These are phyloP conservation scores for Bujurquina vittata DNA, from an alignment of 2,113 vertebrate species.

Conservation along the genomic window DNA sequence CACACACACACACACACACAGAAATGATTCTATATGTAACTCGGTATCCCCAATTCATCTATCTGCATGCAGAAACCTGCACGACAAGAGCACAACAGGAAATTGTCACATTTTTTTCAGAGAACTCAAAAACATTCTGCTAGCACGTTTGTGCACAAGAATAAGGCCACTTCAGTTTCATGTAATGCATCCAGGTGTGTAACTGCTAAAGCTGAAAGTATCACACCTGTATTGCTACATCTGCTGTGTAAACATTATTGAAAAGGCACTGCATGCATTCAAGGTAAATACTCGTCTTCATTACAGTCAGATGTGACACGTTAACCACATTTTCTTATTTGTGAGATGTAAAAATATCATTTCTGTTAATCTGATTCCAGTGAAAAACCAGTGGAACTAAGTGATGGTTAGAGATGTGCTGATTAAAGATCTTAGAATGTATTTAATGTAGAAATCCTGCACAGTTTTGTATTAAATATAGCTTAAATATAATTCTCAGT, in stretches of 20 bases:
- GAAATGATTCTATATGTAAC: neutral
- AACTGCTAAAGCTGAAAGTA: slow-evolving; percentile 3
- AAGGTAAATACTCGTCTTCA: neutral
- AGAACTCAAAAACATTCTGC: slow-evolving; percentile 36
- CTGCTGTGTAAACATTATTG: slow-evolving; percentile 34
- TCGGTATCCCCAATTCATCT: neutral
- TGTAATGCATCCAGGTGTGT: slow-evolving; percentile 18
- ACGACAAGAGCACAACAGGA: slow-evolving; percentile 15
- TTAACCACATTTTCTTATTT: neutral
- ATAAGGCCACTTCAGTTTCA: slow-evolving; percentile 58
- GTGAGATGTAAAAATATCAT: slow-evolving; percentile 1
- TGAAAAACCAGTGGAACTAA: neutral
- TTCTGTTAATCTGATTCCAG: slow-evolving; percentile 3
- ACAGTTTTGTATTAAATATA: slow-evolving; percentile 16
- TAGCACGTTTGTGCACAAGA: slow-evolving; percentile 45
- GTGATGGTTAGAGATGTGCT: slow-evolving; percentile 13
- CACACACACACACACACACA: neutral
- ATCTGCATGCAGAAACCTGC: slow-evolving; percentile 18
- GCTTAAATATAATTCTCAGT: neutral
- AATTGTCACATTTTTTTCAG: neutral
- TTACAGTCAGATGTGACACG: neutral
- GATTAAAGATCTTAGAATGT: neutral
- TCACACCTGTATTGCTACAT: slow-evolving; percentile 29
- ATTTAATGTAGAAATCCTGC: neutral
- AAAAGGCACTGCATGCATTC: slow-evolving; percentile 41